phyloP scores from a whole-genome alignment of 2,888 invertebrate genomes.

The Euplexia lucipara region DNA sequence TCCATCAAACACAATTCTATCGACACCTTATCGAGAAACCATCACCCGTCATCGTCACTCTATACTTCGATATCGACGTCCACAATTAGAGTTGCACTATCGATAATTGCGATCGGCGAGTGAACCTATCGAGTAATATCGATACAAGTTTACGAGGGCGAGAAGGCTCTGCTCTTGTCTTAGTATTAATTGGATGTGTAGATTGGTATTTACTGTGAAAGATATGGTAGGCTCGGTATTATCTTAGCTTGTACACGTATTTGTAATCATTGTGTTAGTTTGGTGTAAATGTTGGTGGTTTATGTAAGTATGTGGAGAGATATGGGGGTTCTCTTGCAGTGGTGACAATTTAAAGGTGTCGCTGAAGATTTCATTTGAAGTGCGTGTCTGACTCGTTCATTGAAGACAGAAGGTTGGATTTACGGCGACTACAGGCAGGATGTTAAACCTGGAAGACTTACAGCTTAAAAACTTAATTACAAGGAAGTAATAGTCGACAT shows the following conservation, averaged over 20 bases:
- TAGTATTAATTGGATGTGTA: slow-evolving; percentile 68
- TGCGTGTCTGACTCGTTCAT: neutral
- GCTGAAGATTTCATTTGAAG: no score
- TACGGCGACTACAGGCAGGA: neutral
- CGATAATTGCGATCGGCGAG: slow-evolving; percentile 86
- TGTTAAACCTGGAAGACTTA: no score
- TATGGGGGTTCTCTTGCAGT: slow-evolving; percentile 3
- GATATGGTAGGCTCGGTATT: slow-evolving; percentile 57
- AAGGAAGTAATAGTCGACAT: no score
- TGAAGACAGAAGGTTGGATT: neutral
- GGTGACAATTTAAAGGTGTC: slow-evolving; percentile 2
- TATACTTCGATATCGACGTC: slow-evolving; percentile 74
- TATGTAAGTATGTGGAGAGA: slow-evolving; percentile 6
- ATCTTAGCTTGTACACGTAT: slow-evolving; percentile 48
- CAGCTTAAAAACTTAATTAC: no score
- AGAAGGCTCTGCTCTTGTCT: slow-evolving; percentile 64
- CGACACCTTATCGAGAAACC: slow-evolving; percentile 60
- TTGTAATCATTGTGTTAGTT: slow-evolving; percentile 58
- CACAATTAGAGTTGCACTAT: slow-evolving; percentile 84
- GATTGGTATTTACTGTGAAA: slow-evolving; percentile 65
- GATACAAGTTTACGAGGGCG: slow-evolving; percentile 67
- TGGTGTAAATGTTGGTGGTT: slow-evolving; percentile 26
- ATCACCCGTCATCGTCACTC: slow-evolving; percentile 71
- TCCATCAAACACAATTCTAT: slow-evolving; percentile 28
- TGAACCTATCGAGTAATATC: slow-evolving; percentile 65